Evolutionary conservation across 2,797 vertebrate genomes (phyloP), one percentile per base, ranked within the genome.

Genomic region (Anisognathus igniventris): DNA sequence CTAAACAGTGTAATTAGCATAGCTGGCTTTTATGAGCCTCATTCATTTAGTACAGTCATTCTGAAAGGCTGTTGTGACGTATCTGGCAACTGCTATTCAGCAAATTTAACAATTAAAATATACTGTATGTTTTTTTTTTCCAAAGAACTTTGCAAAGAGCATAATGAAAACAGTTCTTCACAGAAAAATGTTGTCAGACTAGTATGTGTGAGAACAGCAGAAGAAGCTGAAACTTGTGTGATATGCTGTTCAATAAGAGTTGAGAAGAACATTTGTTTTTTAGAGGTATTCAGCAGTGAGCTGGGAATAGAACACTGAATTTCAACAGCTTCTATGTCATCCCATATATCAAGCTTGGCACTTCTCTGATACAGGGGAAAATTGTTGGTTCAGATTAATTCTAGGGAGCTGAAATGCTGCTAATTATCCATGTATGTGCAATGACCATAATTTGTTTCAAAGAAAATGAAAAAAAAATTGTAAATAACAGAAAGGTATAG

Each of bases 251-350:
- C 12, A 2, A 48, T 81, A 88, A 31, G 70, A 53, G n/a, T 47
- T 78, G 77, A 88, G 51, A 94, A 90, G 58, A 88, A 48, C 5
- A 67, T 82, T 73, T 73, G 37, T 61, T 67, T 95, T 92, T 92
- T 79, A 76, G 45, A 84, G 27, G 24, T 84, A 61, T 86, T 85
- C 53, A 79, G 31, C 21, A 76, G 40, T 82, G 56, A 76, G 13
- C 54, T 86, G 39, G 47, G 73, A 92, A 84, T 27, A 91, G 51
- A 90, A 70, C 31, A 56, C 44, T 64, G 67, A 18, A 64, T 92
- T 86, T 82, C 64, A 92, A 48, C 27, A 87, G 27, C 20, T 90
- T 78, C 27, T 48, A 12, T 6, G 4, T 47, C 24, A 90, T 30
- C 15, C 33, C 7, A 10, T 84, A 20, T 60, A 81, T 66, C 23